phyloP scores from a whole-genome alignment of 2,888 invertebrate species.

The Thera britannica region DNA sequence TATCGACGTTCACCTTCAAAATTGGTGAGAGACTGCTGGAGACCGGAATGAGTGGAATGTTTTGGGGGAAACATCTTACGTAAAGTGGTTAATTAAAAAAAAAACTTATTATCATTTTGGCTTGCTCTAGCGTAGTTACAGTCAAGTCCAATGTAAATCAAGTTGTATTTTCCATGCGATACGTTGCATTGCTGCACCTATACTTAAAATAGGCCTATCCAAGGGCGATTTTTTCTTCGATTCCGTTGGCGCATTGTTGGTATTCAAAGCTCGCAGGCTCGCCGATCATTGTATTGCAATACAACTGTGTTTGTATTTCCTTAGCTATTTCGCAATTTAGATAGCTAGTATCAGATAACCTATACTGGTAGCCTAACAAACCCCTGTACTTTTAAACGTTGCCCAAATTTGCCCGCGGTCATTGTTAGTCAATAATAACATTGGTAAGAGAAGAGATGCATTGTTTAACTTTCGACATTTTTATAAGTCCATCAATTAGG shows the following conservation, averaged over 20 bases:
- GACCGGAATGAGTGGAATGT: too few relatives aligned
- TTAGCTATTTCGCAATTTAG: slow-evolving; percentile 45
- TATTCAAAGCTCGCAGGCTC: slow-evolving; percentile 53
- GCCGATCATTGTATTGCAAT: slow-evolving; percentile 45
- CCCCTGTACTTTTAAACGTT: too few relatives aligned
- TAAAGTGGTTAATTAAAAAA: too few relatives aligned
- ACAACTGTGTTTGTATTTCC: slow-evolving; percentile 41
- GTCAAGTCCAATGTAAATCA: slow-evolving; percentile 16
- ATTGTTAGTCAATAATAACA: too few relatives aligned
- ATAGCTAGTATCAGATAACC: not conserved
- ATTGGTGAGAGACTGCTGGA: too few relatives aligned
- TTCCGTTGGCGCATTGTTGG: slow-evolving; percentile 42
- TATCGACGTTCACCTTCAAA: too few relatives aligned
- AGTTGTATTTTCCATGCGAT: slow-evolving; percentile 28
- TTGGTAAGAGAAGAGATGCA: too few relatives aligned
- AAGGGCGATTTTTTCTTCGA: slow-evolving; percentile 40
- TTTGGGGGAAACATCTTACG: too few relatives aligned
- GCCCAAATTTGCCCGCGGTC: too few relatives aligned
- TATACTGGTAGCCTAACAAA: not conserved
- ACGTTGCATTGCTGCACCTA: not conserved
- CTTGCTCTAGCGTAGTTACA: not conserved
- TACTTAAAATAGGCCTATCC: slow-evolving; percentile 29
- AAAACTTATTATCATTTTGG: too few relatives aligned
- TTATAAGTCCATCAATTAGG: too few relatives aligned
- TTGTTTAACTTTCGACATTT: too few relatives aligned